phyloP scores from a whole-genome alignment of 2,113 vertebrate genomes.

The Rhinopithecus roxellana region DNA sequence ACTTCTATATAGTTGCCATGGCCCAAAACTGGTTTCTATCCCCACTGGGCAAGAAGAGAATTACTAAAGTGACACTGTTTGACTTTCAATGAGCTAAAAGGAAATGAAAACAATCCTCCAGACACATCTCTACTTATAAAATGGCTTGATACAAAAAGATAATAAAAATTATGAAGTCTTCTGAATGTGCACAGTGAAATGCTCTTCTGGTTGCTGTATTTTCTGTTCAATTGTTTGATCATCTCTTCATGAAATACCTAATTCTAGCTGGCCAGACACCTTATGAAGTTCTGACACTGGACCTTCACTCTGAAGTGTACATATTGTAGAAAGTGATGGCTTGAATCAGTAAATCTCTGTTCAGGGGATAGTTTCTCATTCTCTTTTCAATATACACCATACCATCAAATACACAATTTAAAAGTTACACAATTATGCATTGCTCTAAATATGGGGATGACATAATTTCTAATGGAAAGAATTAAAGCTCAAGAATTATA shows the following conservation, averaged over 20 bases:
- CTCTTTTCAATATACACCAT: neutral
- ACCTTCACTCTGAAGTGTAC: neutral
- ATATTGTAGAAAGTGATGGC: neutral
- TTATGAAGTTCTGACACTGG: neutral
- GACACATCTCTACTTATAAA: neutral
- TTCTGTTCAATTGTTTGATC: neutral
- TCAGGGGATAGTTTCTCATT: neutral
- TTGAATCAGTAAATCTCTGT: neutral
- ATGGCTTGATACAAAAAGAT: neutral
- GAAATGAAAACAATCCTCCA: constrained; percentile 5
- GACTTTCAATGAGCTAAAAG: neutral
- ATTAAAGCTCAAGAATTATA: neutral
- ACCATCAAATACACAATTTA: neutral
- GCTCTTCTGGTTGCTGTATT: neutral
- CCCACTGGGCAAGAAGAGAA: neutral
- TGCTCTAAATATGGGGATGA: neutral
- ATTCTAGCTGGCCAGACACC: neutral
- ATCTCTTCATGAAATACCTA: neutral
- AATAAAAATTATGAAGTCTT: constrained; percentile 3
- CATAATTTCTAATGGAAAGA: neutral
- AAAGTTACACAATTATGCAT: neutral
- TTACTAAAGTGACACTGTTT: neutral
- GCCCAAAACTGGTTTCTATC: neutral
- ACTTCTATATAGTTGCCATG: neutral
- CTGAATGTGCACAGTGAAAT: neutral